phyloP scores from a whole-genome alignment of 2,797 vertebrate genomes.

The Borostomias antarcticus region DNA sequence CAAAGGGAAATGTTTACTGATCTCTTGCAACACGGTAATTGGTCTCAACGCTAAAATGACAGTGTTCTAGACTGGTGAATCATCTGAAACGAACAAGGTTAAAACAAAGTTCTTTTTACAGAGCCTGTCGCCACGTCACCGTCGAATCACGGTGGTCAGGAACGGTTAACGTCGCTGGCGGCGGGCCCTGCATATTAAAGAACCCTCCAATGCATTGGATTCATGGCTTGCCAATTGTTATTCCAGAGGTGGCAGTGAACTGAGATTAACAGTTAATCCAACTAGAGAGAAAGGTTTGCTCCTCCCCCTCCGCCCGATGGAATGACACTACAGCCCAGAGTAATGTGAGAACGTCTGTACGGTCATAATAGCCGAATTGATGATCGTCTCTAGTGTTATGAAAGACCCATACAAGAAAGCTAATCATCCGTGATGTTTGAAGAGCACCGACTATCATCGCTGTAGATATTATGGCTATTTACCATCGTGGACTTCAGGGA shows the following conservation, averaged over 20 bases:
- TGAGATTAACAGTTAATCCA: not conserved
- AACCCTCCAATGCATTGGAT: not conserved
- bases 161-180: not conserved
- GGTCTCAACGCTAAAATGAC: not conserved
- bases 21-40: not conserved
- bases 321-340: conserved; percentile 16
- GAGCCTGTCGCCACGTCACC: not conserved
- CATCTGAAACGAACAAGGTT: not conserved
- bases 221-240: not conserved
- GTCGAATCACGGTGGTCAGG: not conserved
- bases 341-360: conserved; percentile 22
- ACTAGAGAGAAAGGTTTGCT: not conserved
- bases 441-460: conserved; percentile 48
- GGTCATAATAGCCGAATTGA: conserved; percentile 34
- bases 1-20: too few species aligned
- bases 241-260: not conserved
- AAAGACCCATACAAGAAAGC: conserved; percentile 19
- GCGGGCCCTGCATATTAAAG: not conserved
- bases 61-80: not conserved
- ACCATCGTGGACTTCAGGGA: conserved; percentile 35
- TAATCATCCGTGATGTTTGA: conserved; percentile 27
- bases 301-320: conserved; percentile 14
- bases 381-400: conserved; percentile 33
- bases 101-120: not conserved
- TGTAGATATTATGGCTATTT: conserved; percentile 27